Evolutionary conservation across 2,797 vertebrate genomes (phyloP), one percentile per base, ranked within the genome.

Genomic region (Botia kubotai): DNA sequence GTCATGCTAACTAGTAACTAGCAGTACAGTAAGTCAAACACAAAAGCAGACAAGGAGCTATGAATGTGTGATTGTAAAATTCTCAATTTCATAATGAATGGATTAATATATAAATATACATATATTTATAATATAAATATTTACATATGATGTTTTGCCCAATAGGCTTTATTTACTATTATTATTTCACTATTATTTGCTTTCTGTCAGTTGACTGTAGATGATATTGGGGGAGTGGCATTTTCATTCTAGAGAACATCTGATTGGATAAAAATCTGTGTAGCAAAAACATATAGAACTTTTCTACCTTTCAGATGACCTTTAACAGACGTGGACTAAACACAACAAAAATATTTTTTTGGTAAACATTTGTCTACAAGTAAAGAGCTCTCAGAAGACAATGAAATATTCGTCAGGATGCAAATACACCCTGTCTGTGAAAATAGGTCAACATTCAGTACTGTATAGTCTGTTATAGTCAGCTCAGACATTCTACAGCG

Each of bases 351-450:
- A 3, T 50, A 4, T 69, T 82, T 14, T 76, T 55, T n/a, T 43
- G 36, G 52, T 46, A 60, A 82, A 63, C 26, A 62, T 60, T 72
- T 50, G 62, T 50, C 74, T 19, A 55, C 46, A 46, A 43, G 19
- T n/a, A 57, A 39, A 74, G 57, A 75, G 58, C 58, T 62, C 6
- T 21, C 55, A 23, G 26, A 62, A 16, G 29, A 75, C 81, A n/a
- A 62, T 55, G 19, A 73, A 66, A 33, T 39, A 80, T 46, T 52
- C 12, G 3, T 12, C 16, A 29, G 16, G 16, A 66, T 16, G 11
- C 43, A 57, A 57, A 65, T 29, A 63, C 77, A n/a, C 43, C 10
- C 33, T 19, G 2, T 58, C 33, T 36, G 2, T 62, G 12, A 70
- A 71, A 78, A 58, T n/a, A 60, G 33, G 53, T 50, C 39, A 60